Evolutionary conservation across 2,888 invertebrate genomes (phyloP), one percentile per base, ranked within the genome.

Genomic region (Apodemia mormo): DNA sequence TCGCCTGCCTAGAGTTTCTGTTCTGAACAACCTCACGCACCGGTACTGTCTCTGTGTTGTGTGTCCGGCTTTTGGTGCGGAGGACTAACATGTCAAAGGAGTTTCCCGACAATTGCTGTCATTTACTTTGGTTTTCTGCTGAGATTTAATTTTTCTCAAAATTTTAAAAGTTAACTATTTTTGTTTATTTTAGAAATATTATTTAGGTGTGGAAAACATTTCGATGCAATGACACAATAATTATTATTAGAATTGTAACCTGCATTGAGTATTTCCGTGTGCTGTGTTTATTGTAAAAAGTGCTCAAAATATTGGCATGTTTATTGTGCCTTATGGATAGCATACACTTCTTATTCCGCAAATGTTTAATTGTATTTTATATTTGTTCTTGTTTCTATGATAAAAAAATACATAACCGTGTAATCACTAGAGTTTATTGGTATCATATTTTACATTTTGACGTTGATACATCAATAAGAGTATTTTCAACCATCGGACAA

Each of bases 1-100:
- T 94, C 83, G 93, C 93, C 90, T 94, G 94, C 85, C 92, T 94
- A 85, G 94, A 94, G 84, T 94, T 94, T 90, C 90, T 94, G 85
- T 94, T 94, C 85, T 94, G 89, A 90, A 75, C 76, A 73, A 81
- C 78, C 82, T 77, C 82, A 82, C 85, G 86, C 88, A 84, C 86
- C 88, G 92, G 91, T 90, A 91, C 90, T 89, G 90, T 90, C 83
- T 79, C 81, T 85, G 87, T 89, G 86, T 86, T 86, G 84, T 82
- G 89, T 88, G 61, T 37, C 33, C 61, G 61, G 61, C 88, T 86
- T 82, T 65, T 71, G 89, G 90, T 86, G 88, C 89, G 85, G 84
- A 82, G 85, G 85, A 87, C 86, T 89, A 85, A 88, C 83, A 68
- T 80, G 81, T 80, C 71, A 70, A 70, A 74, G 72, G 76, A 71